phyloP scores from a whole-genome alignment of 2,797 vertebrate genomes.

The Anableps anableps region DNA sequence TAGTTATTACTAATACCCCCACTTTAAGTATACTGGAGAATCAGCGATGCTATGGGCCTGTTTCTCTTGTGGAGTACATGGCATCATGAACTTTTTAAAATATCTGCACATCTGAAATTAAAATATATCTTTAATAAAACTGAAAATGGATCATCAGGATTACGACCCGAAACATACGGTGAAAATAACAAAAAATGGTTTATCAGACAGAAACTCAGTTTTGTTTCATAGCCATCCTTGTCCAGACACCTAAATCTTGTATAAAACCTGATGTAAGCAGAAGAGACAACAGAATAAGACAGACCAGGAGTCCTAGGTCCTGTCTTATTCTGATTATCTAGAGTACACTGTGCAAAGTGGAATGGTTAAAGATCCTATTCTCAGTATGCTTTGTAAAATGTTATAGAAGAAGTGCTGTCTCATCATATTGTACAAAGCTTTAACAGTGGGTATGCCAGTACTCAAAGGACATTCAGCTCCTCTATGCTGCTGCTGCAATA shows the following conservation, averaged over 20 bases:
- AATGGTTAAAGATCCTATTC: neutral
- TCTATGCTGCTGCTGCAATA: neutral
- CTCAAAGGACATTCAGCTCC: neutral
- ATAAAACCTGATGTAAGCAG: neutral
- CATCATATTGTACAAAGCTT: neutral
- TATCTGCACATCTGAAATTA: neutral
- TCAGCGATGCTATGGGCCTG: neutral
- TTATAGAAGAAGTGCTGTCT: neutral
- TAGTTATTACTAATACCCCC: neutral
- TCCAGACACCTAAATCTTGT: neutral
- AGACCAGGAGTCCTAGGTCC: too few species aligned
- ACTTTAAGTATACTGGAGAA: neutral
- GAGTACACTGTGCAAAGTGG: neutral
- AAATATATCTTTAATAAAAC: neutral
- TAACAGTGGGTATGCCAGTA: neutral
- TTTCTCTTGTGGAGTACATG: neutral
- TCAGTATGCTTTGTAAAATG: neutral
- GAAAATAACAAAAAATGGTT: neutral
- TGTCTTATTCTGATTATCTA: neutral
- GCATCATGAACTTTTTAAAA: neutral
- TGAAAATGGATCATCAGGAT: neutral
- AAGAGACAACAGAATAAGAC: neutral
- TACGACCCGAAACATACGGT: neutral
- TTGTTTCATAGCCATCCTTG: too few species aligned
- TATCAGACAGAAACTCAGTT: neutral